These are phyloP conservation scores for Ichneumoninae sp. DNA, from an alignment of 2,888 invertebrate genomes.

Conservation along the genomic window DNA sequence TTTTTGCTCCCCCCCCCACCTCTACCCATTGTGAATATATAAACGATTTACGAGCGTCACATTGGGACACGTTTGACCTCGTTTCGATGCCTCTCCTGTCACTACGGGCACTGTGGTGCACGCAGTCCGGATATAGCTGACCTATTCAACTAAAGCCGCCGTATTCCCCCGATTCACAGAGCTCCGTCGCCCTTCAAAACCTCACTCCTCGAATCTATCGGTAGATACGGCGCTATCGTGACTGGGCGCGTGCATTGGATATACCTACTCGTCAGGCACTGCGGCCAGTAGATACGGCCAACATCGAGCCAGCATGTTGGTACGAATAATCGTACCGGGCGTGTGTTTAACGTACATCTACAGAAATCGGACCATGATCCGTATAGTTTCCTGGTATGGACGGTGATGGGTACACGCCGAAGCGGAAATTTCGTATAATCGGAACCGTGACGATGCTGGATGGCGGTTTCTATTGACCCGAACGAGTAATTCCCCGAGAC, in stretches of 20 bases:
- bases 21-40: not conserved
- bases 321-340: conserved; percentile 7
- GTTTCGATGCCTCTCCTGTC: conserved; percentile 21
- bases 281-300: conserved; percentile 27
- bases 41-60: conserved; percentile 52
- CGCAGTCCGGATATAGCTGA: conserved; percentile 8
- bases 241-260: not conserved
- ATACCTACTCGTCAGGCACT: conserved; percentile 22
- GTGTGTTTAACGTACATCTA: conserved; percentile 36
- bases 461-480: not conserved
- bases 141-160: conserved; percentile 23
- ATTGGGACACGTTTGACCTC: conserved; percentile 31
- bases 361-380: not conserved
- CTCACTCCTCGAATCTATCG: not conserved
- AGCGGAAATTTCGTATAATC: not conserved
- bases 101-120: not conserved
- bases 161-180: conserved; percentile 35
- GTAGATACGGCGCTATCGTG: not conserved
- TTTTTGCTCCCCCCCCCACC: not conserved
- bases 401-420: not conserved
- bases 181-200: not conserved
- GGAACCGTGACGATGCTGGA: not conserved
- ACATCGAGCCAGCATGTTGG: conserved; percentile 21
- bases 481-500: not conserved
- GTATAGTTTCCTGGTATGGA: not conserved